These are phyloP conservation scores for Arctocebus calabarensis DNA, from an alignment of 2,797 vertebrate genomes.

Conservation along the genomic window DNA sequence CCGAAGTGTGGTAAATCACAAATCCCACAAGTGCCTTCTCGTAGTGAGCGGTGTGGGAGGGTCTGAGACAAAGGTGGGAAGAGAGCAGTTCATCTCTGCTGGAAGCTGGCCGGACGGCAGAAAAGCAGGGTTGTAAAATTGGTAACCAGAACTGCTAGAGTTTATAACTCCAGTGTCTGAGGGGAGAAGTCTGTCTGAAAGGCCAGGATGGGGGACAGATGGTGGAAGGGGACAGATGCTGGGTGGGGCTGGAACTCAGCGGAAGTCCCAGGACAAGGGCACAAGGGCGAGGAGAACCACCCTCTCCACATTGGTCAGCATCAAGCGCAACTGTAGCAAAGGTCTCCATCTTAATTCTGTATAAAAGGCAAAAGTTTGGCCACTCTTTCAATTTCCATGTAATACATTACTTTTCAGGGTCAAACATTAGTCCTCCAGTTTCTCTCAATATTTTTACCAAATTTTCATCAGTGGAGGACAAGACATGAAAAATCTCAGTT, in stretches of 20 bases:
- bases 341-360: neutral
- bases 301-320: neutral
- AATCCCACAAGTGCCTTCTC: neutral
- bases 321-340: neutral
- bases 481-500: constrained; percentile 4
- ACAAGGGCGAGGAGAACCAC: no score
- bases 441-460: neutral
- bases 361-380: neutral
- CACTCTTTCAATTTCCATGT: neutral
- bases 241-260: neutral
- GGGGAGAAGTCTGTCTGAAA: neutral
- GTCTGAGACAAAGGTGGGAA: neutral
- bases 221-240: no score
- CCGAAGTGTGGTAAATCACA: constrained; percentile 91
- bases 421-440: neutral
- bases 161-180: neutral
- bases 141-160: neutral
- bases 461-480: neutral
- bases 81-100: neutral
- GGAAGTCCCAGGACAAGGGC: no score
- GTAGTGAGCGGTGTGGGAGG: neutral
- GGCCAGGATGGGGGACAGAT: neutral
- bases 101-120: neutral
- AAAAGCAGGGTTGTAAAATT: neutral
- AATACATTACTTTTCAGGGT: neutral